Evolutionary conservation across 2,888 invertebrate genomes (phyloP).

Genomic region (Rhogogaster chlorosoma): DNA sequence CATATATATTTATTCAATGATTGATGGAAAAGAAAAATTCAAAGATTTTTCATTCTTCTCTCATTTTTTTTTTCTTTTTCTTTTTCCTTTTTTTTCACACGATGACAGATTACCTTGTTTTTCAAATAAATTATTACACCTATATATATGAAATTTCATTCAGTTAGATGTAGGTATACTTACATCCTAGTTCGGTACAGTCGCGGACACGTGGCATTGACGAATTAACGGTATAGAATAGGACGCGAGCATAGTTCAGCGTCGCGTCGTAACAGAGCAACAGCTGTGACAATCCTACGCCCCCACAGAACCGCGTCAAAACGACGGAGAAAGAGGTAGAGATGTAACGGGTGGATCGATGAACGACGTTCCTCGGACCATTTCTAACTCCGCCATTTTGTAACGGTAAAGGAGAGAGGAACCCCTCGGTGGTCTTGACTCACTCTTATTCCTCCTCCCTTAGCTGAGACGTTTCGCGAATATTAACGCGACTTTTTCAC

Average conservation of each 20-base stretch:
- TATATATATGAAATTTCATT: background rate
- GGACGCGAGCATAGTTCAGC: background rate
- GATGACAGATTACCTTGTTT: no score
- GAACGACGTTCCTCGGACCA: constrained; percentile 38
- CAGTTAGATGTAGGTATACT: background rate
- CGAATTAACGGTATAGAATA: background rate
- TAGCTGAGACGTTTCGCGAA: background rate
- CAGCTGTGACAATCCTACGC: constrained; percentile 40
- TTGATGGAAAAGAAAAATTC: background rate
- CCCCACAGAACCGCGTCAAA: constrained; percentile 38
- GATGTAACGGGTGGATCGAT: constrained; percentile 48
- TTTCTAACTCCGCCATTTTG: constrained; percentile 30
- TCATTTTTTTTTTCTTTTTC: background rate
- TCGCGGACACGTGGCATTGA: constrained; percentile 17
- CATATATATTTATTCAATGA: no score
- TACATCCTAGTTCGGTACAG: background rate
- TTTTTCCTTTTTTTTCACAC: no score
- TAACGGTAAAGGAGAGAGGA: background rate
- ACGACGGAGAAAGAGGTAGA: constrained; percentile 25
- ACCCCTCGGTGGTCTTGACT: background rate
- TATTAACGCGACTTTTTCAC: background rate
- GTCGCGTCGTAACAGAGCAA: constrained; percentile 26
- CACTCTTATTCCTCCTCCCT: background rate
- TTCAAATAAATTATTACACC: background rate
- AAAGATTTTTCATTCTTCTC: background rate